These are phyloP conservation scores for Dryobota labecula DNA, from an alignment of 2,888 invertebrate genomes.

Conservation along the genomic window DNA sequence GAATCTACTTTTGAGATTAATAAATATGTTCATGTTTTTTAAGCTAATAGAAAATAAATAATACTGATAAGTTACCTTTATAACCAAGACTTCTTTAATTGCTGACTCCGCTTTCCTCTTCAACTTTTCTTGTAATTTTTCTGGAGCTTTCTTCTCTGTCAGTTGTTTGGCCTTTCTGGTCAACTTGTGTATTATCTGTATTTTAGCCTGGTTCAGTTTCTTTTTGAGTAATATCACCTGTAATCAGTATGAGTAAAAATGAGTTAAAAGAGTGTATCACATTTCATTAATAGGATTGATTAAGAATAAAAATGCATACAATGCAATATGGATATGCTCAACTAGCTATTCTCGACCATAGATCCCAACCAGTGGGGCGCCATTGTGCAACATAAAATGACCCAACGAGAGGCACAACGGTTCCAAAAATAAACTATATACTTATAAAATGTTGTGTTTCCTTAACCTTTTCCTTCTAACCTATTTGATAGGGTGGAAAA, in stretches of 20 bases:
- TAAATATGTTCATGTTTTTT: not conserved
- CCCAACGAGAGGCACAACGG: too few species aligned
- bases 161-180: conserved; percentile 86
- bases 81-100: conserved; percentile 84
- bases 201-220: conserved; percentile 84
- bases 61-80: conserved; percentile 79
- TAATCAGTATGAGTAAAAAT: conserved; percentile 56
- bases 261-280: not conserved
- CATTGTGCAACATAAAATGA: too few species aligned
- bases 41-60: not conserved
- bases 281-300: too few species aligned
- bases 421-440: too few species aligned
- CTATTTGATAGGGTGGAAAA: too few species aligned
- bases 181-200: conserved; percentile 85
- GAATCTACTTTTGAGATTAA: not conserved
- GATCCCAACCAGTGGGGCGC: too few species aligned
- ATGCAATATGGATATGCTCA: not conserved
- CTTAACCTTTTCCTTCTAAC: too few species aligned
- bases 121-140: conserved; percentile 79
- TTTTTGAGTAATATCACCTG: conserved; percentile 85
- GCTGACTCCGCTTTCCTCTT: conserved; percentile 85
- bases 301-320: not conserved
- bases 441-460: too few species aligned
- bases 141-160: conserved; percentile 81
- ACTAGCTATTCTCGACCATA: too few species aligned